These are phyloP conservation scores for Fratercula arctica DNA, from an alignment of 2,797 vertebrate species.

Conservation along the genomic window DNA sequence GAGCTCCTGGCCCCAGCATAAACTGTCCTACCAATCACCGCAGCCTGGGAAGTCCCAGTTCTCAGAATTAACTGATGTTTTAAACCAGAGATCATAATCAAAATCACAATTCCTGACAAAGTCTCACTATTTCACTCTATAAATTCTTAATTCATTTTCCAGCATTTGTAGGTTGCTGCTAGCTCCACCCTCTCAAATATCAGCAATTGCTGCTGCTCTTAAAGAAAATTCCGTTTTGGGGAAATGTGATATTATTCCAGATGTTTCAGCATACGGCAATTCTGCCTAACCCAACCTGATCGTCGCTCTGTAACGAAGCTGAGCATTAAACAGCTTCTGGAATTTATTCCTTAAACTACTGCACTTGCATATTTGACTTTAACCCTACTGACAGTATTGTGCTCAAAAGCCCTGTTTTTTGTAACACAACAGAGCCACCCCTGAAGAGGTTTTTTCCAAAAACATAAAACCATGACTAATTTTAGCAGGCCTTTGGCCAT, in stretches of 20 bases:
- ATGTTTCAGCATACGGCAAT: constrained; percentile 39
- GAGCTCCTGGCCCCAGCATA: background rate
- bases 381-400: constrained; percentile 10
- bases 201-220: constrained; percentile 21
- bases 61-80: background rate
- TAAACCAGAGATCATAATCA: background rate
- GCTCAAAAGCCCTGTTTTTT: background rate
- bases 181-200: constrained; percentile 26
- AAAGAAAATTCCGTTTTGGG: constrained; percentile 57
- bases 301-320: constrained; percentile 1
- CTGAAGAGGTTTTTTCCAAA: background rate
- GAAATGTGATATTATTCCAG: constrained; percentile 69
- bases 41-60: constrained; percentile 7
- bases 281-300: constrained; percentile 34
- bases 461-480: constrained; percentile 12
- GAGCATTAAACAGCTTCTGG: constrained; percentile 43
- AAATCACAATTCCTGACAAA: constrained; percentile 8
- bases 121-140: background rate
- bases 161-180: background rate
- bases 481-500: constrained; percentile 8
- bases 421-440: background rate
- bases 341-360: constrained; percentile 56
- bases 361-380: constrained; percentile 46
- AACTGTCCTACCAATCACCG: background rate
- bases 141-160: constrained; percentile 50